Conservation (phyloP, 2,888 invertebrate species). For the Synergus laeviventris region DNA sequence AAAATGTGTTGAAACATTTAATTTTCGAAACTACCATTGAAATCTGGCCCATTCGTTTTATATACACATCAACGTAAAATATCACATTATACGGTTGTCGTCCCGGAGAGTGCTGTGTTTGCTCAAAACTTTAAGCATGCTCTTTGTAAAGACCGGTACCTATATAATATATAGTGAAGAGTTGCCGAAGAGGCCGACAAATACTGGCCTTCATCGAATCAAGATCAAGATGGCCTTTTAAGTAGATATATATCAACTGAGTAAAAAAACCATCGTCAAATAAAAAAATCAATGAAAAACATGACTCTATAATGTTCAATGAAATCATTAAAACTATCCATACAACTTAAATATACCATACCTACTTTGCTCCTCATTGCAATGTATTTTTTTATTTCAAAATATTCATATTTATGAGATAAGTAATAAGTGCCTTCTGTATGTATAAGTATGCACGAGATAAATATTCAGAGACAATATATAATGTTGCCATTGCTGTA, state of each 20-base stretch:
- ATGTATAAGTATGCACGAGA: slow-evolving; percentile 26
- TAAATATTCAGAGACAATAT: slow-evolving; percentile 35
- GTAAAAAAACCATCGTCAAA: too few relatives aligned
- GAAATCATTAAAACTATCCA: too few relatives aligned
- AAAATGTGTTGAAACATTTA: too few relatives aligned
- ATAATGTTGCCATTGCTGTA: slow-evolving; percentile 27
- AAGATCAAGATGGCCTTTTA: slow-evolving; percentile 24
- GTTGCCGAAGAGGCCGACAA: slow-evolving; percentile 54
- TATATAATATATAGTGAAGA: slow-evolving; percentile 47
- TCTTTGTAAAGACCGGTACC: slow-evolving; percentile 58
- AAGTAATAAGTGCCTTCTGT: slow-evolving; percentile 1
- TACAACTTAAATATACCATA: too few relatives aligned
- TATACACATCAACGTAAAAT: not conserved
- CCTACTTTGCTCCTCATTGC: not conserved
- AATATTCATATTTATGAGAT: not conserved
- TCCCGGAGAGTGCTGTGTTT: slow-evolving; percentile 56
- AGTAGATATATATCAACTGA: not conserved
- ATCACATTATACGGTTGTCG: slow-evolving; percentile 45
- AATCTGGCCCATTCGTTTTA: not conserved
- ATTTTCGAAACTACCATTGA: not conserved
- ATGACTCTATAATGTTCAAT: too few relatives aligned
- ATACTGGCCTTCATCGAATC: slow-evolving; percentile 45
- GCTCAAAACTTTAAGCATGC: slow-evolving; percentile 60
- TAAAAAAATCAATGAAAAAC: too few relatives aligned
- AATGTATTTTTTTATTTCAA: not conserved